Evolutionary conservation across 2,797 vertebrate species (phyloP).

Genomic region (Coccyzus lansbergi): DNA sequence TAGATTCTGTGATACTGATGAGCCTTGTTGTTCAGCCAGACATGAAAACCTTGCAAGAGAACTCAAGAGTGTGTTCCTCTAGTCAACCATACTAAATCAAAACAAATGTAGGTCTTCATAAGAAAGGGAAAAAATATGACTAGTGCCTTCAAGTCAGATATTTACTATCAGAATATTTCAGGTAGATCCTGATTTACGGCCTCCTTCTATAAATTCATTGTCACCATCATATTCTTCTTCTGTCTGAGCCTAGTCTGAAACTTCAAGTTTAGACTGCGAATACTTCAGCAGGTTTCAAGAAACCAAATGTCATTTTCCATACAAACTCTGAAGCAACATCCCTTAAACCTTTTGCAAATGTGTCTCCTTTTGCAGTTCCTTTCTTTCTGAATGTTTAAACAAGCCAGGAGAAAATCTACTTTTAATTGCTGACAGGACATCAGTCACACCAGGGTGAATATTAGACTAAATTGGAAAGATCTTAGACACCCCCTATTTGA

Average conservation of each 20-base stretch:
- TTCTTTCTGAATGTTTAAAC: background rate
- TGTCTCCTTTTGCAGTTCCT: background rate
- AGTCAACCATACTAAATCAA: background rate
- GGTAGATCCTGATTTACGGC: background rate
- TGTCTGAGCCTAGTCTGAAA: background rate
- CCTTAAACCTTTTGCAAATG: background rate
- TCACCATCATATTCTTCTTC: background rate
- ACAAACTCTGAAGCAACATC: background rate
- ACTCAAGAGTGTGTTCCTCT: background rate
- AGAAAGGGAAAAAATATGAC: background rate
- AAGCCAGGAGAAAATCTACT: background rate
- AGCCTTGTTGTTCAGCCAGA: too few relatives aligned
- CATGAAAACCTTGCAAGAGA: background rate
- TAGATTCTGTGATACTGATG: too few relatives aligned
- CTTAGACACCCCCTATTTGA: background rate
- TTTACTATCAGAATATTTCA: background rate
- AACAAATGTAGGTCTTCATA: background rate
- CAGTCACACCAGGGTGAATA: background rate
- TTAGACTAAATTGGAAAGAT: background rate
- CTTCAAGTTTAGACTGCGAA: background rate
- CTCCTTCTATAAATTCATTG: background rate
- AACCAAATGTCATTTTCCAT: background rate
- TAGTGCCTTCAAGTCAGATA: background rate
- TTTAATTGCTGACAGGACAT: background rate
- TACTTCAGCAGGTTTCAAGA: background rate